Evolutionary conservation across 2,113 vertebrate species (phyloP).

Genomic region (Notechis scutatus): DNA sequence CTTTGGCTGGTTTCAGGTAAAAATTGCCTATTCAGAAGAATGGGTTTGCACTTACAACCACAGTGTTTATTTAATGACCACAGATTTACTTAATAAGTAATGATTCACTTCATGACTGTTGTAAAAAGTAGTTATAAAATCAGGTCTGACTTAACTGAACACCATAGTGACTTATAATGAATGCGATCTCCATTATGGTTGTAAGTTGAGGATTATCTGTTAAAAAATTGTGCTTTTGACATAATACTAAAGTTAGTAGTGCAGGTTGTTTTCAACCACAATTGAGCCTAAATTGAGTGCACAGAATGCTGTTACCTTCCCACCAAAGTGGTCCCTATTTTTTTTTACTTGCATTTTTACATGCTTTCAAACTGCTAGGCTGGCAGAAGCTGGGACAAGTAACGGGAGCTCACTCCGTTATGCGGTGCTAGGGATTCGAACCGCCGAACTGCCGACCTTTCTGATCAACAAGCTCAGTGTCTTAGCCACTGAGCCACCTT

Average conservation of each 20-base stretch:
- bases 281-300: background rate
- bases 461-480: no score
- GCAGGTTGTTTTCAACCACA: background rate
- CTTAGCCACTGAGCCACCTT: no score
- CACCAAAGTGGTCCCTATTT: no score
- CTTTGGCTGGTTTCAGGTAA: background rate
- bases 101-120: background rate
- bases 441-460: no score
- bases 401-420: no score
- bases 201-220: background rate
- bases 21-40: background rate
- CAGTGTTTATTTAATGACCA: background rate
- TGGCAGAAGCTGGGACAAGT: no score
- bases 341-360: no score
- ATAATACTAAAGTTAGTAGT: background rate
- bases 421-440: no score
- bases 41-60: background rate
- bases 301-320: no score
- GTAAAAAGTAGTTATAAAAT: background rate
- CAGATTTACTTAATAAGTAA: background rate
- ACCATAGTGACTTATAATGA: background rate
- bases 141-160: background rate
- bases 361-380: no score
- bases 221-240: background rate
- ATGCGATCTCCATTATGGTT: background rate